A percentile compares a stretch with the other conserved stretches of the same genome.
phyloP scores from a whole-genome alignment of 2,797 vertebrate species.

The Rhabdomys pumilio region DNA sequence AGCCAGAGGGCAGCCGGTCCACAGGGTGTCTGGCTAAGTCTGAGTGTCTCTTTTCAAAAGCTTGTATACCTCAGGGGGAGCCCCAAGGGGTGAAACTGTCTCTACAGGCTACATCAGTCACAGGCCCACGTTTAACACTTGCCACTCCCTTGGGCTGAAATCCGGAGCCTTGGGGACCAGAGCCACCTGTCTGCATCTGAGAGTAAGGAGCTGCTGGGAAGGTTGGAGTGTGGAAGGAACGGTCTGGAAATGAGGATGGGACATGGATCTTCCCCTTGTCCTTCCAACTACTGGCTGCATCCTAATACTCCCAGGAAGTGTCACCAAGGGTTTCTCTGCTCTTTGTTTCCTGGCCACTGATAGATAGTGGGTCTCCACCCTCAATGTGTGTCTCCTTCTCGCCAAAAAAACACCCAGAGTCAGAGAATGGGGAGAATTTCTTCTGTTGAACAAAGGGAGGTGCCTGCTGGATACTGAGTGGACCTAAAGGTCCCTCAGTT shows the following conservation, averaged over 20 bases:
- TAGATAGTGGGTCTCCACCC: neutral
- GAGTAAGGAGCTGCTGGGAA: neutral
- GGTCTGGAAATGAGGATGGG: neutral
- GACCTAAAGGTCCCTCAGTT: neutral
- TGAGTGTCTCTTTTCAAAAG: neutral
- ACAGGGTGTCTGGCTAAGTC: neutral
- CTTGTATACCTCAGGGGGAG: neutral
- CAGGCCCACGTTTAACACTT: neutral
- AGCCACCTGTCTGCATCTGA: neutral
- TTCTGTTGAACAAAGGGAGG: neutral
- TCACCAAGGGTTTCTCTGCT: neutral
- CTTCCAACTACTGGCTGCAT: neutral
- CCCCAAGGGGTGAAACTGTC: neutral
- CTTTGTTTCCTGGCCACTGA: neutral
- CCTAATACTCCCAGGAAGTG: neutral
- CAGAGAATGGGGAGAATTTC: neutral
- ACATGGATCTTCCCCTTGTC: neutral
- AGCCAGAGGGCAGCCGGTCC: neutral
- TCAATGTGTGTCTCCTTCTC: neutral
- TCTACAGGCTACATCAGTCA: neutral
- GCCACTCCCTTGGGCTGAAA: constrained; percentile 44
- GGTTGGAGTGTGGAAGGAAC: too few species aligned
- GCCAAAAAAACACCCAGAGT: neutral
- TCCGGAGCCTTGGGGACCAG: neutral
- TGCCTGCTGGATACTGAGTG: neutral